Percentiles rank a stretch among this genome's conserved stretches.
phyloP scores from a whole-genome alignment of 1,140 invertebrate species.

The Scaptomyza pallida region DNA sequence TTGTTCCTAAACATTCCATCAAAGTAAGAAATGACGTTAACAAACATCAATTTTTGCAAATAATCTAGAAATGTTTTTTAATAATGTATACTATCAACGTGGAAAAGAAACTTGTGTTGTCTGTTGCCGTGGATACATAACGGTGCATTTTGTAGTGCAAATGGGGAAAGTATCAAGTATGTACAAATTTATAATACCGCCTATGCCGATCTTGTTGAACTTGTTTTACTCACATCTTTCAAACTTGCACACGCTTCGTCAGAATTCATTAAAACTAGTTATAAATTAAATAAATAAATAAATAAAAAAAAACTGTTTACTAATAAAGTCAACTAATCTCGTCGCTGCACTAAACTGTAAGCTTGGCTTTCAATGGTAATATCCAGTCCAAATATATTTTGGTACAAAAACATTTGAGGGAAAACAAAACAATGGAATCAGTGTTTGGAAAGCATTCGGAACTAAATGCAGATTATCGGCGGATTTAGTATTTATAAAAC shows the following conservation, averaged over 20 bases:
- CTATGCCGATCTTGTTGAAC: too few species aligned
- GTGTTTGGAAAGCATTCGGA: neutral
- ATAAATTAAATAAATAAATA: neutral
- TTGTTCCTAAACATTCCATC: neutral
- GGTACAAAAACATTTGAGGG: neutral
- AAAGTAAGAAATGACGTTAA: neutral
- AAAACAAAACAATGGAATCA: constrained; percentile 1
- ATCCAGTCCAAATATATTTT: constrained; percentile 16
- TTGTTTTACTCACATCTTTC: constrained; percentile 24
- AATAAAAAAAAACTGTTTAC: constrained; percentile 3
- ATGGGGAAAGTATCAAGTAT: neutral
- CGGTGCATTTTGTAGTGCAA: neutral
- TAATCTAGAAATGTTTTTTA: neutral
- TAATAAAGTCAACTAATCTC: constrained; percentile 10
- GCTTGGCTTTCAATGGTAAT: constrained; percentile 22
- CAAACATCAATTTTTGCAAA: neutral
- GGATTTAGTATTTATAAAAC: neutral
- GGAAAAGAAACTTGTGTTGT: neutral
- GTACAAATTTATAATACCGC: neutral
- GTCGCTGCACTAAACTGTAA: neutral
- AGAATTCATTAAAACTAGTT: constrained; percentile 36
- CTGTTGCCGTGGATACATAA: neutral
- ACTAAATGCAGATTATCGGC: neutral
- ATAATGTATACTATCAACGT: neutral
- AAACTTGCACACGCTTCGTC: constrained; percentile 10